phyloP scores from a whole-genome alignment of 2,888 invertebrate species.

The Himalopsyche kuldschensis region DNA sequence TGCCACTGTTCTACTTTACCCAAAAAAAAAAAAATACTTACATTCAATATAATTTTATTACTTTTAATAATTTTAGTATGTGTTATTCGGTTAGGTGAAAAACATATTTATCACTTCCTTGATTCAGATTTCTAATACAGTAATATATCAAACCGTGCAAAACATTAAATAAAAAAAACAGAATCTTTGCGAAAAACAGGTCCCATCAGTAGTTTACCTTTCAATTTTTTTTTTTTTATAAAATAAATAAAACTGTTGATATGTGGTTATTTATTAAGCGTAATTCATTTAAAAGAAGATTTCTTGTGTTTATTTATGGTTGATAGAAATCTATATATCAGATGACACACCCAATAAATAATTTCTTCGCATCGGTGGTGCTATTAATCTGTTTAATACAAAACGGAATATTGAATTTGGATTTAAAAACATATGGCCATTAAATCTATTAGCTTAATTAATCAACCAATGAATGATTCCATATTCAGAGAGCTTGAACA shows the following conservation, averaged over 20 bases:
- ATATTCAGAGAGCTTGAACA: no score
- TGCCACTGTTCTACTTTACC: no score
- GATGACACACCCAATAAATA: background rate
- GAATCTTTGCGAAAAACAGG: background rate
- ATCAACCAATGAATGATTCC: no score
- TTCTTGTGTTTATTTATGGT: background rate
- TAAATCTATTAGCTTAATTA: no score
- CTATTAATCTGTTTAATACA: background rate
- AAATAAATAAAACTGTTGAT: background rate
- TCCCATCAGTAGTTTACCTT: background rate
- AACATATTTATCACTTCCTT: background rate
- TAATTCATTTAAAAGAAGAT: background rate
- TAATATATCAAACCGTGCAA: background rate
- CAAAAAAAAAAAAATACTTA: no score
- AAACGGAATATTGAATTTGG: background rate
- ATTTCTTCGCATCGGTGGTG: background rate
- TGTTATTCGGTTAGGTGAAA: background rate
- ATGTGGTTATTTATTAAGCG: background rate
- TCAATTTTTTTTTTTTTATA: background rate
- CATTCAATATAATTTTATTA: no score
- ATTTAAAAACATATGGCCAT: no score
- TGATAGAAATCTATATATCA: background rate
- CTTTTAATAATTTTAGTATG: no score
- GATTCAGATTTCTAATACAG: background rate
- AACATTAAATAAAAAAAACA: background rate